These are phyloP conservation scores for Alca torda DNA, from an alignment of 2,797 vertebrate species.

Conservation along the genomic window DNA sequence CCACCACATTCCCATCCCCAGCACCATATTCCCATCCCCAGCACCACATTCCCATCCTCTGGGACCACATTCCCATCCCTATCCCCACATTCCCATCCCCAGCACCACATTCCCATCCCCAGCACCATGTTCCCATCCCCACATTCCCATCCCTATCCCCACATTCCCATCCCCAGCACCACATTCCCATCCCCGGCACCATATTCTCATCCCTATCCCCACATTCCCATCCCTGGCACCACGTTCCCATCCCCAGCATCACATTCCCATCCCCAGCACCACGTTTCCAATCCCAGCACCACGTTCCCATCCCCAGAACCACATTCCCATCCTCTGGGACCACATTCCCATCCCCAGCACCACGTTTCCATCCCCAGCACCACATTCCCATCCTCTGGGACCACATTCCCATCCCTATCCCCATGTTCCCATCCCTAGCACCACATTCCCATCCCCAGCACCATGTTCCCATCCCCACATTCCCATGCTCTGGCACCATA, in stretches of 20 bases:
- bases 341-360: background rate
- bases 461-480: background rate
- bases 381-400: background rate
- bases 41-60: background rate
- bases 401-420: background rate
- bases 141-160: background rate
- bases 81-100: no score
- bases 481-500: background rate
- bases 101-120: background rate
- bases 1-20: no score
- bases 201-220: no score
- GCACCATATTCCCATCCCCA: background rate
- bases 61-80: background rate
- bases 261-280: background rate
- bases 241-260: rapidly evolving
- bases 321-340: no score
- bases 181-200: rapidly evolving
- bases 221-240: rapidly evolving
- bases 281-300: no score
- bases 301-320: no score
- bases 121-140: no score
- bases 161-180: background rate
- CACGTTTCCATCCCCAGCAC: background rate
- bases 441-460: background rate
- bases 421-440: no score